Conservation (phyloP, 2,888 invertebrate species). For the Drosophila aldrichi region DNA sequence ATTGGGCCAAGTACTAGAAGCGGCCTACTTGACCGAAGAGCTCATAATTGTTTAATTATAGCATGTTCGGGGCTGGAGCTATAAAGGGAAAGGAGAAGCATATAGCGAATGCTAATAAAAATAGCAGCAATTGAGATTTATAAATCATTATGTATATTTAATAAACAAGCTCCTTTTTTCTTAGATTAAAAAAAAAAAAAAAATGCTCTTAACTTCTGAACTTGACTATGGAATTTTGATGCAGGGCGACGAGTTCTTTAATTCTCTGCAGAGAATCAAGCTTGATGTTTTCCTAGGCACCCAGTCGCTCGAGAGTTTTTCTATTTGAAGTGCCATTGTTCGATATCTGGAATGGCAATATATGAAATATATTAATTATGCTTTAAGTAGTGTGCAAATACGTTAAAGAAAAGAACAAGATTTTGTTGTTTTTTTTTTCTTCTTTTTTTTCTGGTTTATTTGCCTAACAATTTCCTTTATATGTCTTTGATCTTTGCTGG, state of each 20-base stretch:
- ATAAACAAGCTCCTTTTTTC: no score
- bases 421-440: background rate
- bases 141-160: no score
- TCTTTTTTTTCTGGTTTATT: no score
- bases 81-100: no score
- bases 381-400: background rate
- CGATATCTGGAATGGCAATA: background rate
- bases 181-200: no score
- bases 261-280: background rate
- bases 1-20: constrained; percentile 60
- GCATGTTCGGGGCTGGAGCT: constrained; percentile 12
- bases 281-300: background rate
- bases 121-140: background rate
- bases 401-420: background rate
- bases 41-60: constrained; percentile 58
- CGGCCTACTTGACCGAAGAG: constrained; percentile 11
- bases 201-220: background rate
- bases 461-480: constrained; percentile 1
- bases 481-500: background rate
- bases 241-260: background rate
- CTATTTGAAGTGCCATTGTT: background rate
- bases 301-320: background rate
- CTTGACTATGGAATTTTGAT: background rate
- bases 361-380: background rate
- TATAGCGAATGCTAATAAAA: background rate